Percentiles rank a stretch among this genome's conserved stretches.
Conservation (phyloP, 2,888 invertebrate species). For the Hipparchia semele region DNA sequence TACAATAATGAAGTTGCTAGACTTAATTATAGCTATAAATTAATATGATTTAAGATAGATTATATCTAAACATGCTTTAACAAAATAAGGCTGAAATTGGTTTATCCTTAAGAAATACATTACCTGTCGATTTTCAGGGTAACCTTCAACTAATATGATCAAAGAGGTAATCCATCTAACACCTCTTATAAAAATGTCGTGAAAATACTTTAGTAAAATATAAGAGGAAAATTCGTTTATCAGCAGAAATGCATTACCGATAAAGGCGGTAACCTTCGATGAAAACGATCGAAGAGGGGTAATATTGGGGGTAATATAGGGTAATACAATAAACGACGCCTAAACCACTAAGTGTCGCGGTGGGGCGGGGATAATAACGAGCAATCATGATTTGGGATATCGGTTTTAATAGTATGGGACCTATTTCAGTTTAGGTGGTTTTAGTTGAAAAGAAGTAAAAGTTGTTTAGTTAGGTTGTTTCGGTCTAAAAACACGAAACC, state of each 20-base stretch:
- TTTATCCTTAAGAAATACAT: background rate
- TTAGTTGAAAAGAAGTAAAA: too few species aligned
- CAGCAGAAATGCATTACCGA: conserved; percentile 9
- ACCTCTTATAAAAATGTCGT: background rate
- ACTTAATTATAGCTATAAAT: too few species aligned
- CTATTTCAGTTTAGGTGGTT: background rate
- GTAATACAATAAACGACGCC: conserved; percentile 30
- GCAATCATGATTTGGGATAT: conserved; percentile 8
- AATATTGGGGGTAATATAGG: conserved; percentile 10
- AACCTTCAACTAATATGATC: background rate
- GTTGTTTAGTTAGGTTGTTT: too few species aligned
- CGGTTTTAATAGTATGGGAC: background rate
- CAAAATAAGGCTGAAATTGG: background rate
- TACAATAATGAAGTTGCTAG: too few species aligned
- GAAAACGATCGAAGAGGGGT: conserved; percentile 6
- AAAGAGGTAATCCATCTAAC: background rate
- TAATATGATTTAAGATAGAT: too few species aligned
- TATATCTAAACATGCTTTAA: too few species aligned
- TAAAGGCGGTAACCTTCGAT: conserved; percentile 12
- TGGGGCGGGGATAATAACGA: conserved; percentile 4
- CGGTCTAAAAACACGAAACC: too few species aligned
- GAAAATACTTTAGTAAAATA: background rate
- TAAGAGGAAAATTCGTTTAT: conserved; percentile 3
- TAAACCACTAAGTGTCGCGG: conserved; percentile 16
- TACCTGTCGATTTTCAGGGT: background rate